A percentile compares a stretch with the other conserved stretches of the same genome.
Conservation (phyloP, 2,113 vertebrate species). For the Bubo bubo region DNA sequence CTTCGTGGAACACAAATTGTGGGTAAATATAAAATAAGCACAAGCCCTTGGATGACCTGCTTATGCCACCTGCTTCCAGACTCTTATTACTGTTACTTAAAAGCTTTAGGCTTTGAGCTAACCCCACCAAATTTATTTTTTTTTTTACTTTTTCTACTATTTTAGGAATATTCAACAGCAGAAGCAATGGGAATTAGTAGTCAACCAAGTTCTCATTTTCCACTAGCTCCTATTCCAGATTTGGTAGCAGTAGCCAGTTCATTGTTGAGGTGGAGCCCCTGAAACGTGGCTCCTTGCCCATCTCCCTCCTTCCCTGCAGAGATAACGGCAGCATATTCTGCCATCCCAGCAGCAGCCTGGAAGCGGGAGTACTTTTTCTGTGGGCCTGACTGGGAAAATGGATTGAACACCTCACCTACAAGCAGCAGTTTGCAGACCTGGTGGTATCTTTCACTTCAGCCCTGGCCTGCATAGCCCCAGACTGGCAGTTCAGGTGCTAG, state of each 20-base stretch:
- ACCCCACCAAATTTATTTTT: not conserved
- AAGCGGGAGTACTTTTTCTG: not conserved
- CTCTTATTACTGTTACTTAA: not conserved
- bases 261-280: not conserved
- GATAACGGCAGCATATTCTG: not conserved
- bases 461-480: not conserved
- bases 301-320: not conserved
- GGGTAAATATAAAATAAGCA: not conserved
- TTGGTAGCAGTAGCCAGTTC: not conserved
- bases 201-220: not conserved
- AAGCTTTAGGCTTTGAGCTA: not conserved
- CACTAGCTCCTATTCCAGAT: not conserved
- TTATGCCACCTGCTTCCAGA: not conserved
- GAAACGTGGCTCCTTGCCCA: not conserved
- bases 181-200: not conserved
- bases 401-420: not conserved
- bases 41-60: not conserved
- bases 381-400: not conserved
- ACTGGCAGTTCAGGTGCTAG: not conserved
- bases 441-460: not conserved
- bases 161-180: not conserved
- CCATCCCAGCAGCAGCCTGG: not conserved
- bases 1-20: not conserved
- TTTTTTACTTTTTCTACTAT: not conserved
- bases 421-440: not conserved